Evolutionary conservation across 2,888 invertebrate genomes (phyloP), one percentile per base, ranked within the genome.

Genomic region (Polylopha cassiicola): DNA sequence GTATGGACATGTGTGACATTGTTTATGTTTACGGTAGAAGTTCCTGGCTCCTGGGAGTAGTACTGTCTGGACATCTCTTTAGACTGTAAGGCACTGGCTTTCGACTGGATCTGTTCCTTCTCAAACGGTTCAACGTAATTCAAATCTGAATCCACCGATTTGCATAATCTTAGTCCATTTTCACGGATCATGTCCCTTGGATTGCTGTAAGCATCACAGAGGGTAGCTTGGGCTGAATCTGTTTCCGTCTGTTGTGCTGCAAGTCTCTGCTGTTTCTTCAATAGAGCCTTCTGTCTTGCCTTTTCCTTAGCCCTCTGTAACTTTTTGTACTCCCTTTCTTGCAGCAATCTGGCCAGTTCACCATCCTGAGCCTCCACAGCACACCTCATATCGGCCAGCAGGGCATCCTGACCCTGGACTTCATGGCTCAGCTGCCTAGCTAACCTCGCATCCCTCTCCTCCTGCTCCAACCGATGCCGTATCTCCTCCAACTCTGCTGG

Each of bases 111-210:
- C 14, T 74, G 73, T 51, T 85, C 85, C 42, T 85, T 84, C 47
- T 85, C 84, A 65, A 85, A 85, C 11, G 85, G 85, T 44, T 85
- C 85, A 21, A 85, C 84, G 61, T 85, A 85, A 52, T 85, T 74
- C 34, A 85, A 58, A 57, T 85, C 85, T 0, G 85, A 85, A 28
- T 85, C 85, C 7, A 85, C 85, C 39, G 85, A 85, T 53, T 85
- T 85, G 46, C 79, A 84, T 10, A 81, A 50, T 51, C 85, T 55
- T n/a, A 78, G 53, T 22, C 71, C 61, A 51, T 73, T 80, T 21
- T 82, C 77, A 7, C 71, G 61, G 33, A 85, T 78, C 52, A 85
- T 71, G 33, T 85, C 85, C 37, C 69, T 58, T 9, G 85, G 85
- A 47, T 85, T 85, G 47, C 84, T 79, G 56, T 85, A 85, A 4